Evolutionary conservation across 2,888 invertebrate genomes (phyloP), one percentile per base, ranked within the genome.

Genomic region (Pseudococcus viburni): DNA sequence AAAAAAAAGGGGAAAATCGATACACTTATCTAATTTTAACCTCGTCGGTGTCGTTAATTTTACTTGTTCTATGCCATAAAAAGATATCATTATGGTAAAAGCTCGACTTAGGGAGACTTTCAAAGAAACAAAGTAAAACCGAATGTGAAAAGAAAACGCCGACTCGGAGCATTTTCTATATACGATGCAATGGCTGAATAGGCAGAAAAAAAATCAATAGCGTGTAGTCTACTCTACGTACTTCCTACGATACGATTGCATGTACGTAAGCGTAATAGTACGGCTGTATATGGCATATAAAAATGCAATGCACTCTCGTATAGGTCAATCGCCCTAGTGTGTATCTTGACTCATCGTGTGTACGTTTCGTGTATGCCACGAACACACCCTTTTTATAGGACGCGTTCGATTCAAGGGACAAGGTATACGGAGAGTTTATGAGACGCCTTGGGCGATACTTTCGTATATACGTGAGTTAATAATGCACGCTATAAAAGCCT

Each of bases 301-400:
- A 64, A 64, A 64, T 64, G 59, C 59, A 59, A 59, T 59, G 64
- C 64, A 64, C 64, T 64, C 64, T 64, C 64, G 55, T 55, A n/a
- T 73, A 73, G 73, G 73, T 73, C 73, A 73, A 73, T 73, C 73
- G 73, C 73, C 73, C 73, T 64, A 51, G 48, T 42, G 9, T 9
- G 42, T 51, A 64, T 64, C 64, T 64, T 73, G 73, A 73, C 73
- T 73, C 73, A 73, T 73, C 73, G 73, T 33, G 73, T 73, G 22
- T 22, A 64, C 9, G 22, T 64, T 64, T 64, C 19, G 64, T 64
- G 64, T 22, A 22, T 9, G 19, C 64, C 22, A 64, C 3, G 64
- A 22, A 64, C 64, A 64, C 64, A 64, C 64, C 64, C 64, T 64
- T 64, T 33, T 64, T 64, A 64, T 64, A 64, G 64, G 64, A 64